Evolutionary conservation across 2,888 invertebrate genomes (phyloP).

Genomic region (Lochmaea crataegi): DNA sequence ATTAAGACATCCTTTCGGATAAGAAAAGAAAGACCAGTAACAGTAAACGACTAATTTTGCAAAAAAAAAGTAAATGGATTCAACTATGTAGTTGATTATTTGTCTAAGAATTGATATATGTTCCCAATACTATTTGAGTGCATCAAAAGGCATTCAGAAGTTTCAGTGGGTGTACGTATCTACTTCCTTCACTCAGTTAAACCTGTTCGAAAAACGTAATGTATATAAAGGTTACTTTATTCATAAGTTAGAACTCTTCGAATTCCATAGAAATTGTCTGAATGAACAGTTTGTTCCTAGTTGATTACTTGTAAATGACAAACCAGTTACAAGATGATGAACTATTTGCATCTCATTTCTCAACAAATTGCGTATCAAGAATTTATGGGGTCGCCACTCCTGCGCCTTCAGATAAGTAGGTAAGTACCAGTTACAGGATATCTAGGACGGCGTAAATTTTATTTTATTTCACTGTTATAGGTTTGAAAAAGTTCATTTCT

Average conservation of each 20-base stretch:
- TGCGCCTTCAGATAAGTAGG: conserved; percentile 7
- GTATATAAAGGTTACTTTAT: conserved; percentile 12
- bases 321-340: conserved; percentile 24
- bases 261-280: neutral
- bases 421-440: neutral
- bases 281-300: conserved; percentile 20
- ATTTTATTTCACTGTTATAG: neutral
- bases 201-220: conserved; percentile 17
- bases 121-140: neutral
- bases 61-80: no score
- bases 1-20: no score
- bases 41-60: no score
- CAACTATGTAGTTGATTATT: no score
- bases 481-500: neutral
- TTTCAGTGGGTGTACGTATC: neutral
- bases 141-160: conserved; percentile 39
- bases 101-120: neutral
- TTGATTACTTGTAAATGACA: conserved; percentile 23
- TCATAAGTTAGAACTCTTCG: conserved; percentile 1
- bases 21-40: no score
- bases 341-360: conserved; percentile 19
- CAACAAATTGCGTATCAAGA: conserved; percentile 11
- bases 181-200: neutral
- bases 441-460: neutral
- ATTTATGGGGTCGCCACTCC: conserved; percentile 17